Conservation (phyloP, 1,140 invertebrate genomes). For the Harpegnathos saltator region DNA sequence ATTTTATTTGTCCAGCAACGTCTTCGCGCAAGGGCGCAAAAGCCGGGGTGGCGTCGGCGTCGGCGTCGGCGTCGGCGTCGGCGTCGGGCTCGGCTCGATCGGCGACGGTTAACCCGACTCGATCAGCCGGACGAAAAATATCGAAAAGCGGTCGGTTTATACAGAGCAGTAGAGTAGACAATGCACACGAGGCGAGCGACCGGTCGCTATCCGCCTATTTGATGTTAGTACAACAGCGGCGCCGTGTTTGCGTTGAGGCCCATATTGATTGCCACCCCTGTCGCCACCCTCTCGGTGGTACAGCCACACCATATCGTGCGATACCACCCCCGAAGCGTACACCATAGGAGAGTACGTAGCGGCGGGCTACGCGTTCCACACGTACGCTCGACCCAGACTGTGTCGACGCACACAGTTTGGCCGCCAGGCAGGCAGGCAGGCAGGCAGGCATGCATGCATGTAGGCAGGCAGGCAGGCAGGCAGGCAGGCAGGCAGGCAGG, state of each 20-base stretch:
- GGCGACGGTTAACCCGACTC: slow-evolving; percentile 49
- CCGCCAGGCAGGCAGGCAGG: slow-evolving; percentile 59
- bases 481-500: slow-evolving; percentile 65
- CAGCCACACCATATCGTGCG: slow-evolving; percentile 80
- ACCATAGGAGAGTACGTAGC: slow-evolving; percentile 74
- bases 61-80: slow-evolving; percentile 34
- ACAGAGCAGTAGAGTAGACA: slow-evolving; percentile 79
- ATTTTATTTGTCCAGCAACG: slow-evolving; percentile 7
- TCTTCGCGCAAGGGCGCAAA: slow-evolving; percentile 3
- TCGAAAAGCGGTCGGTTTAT: slow-evolving; percentile 81
- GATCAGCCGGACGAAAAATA: slow-evolving; percentile 78
- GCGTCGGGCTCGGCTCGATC: slow-evolving; percentile 31
- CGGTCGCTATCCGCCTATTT: slow-evolving; percentile 86
- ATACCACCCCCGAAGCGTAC: slow-evolving; percentile 73
- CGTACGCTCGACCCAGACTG: slow-evolving; percentile 63
- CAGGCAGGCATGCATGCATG: no score
- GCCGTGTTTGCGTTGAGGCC: slow-evolving; percentile 86
- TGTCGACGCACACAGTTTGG: slow-evolving; percentile 70
- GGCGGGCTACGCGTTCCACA: slow-evolving; percentile 73
- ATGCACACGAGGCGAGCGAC: slow-evolving; percentile 81
- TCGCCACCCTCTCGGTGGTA: slow-evolving; percentile 80
- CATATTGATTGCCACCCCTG: slow-evolving; percentile 86
- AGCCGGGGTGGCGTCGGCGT: background rate
- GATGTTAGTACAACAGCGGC: slow-evolving; percentile 86
- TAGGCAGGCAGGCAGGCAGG: slow-evolving; percentile 61